A percentile compares a stretch with the other conserved stretches of the same genome.
Evolutionary conservation across 2,888 invertebrate genomes (phyloP).

Genomic region (Heliconius aoede): DNA sequence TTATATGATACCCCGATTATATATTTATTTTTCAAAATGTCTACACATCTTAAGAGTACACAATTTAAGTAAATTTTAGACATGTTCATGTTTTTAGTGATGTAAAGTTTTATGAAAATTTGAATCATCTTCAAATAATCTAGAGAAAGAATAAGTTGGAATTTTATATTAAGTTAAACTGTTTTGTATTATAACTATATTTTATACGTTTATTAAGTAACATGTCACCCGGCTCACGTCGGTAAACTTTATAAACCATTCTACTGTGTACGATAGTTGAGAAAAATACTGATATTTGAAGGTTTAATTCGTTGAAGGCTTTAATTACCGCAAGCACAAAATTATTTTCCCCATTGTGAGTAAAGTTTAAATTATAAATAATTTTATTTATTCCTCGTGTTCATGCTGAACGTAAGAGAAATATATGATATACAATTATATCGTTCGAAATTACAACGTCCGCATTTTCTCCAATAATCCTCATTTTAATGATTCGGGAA

Average conservation of each 20-base stretch:
- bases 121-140: neutral
- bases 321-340: neutral
- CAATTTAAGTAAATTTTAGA: neutral
- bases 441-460: slow-evolving; percentile 15
- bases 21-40: neutral
- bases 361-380: neutral
- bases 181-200: slow-evolving; percentile 5
- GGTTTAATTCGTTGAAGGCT: neutral
- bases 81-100: neutral
- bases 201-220: slow-evolving; percentile 58
- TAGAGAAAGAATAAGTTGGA: neutral
- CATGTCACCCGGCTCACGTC: slow-evolving; percentile 54
- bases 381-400: neutral
- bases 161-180: slow-evolving; percentile 11
- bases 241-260: slow-evolving; percentile 61
- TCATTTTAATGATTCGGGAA: slow-evolving; percentile 14
- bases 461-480: slow-evolving; percentile 9
- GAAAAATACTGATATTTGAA: neutral
- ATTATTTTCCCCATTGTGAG: neutral
- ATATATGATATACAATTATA: slow-evolving; percentile 9
- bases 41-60: neutral
- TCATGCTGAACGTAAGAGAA: neutral
- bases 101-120: neutral
- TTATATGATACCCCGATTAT: neutral
- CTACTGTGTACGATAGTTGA: slow-evolving; percentile 2